Percentiles rank a stretch among this genome's conserved stretches.
Conservation (phyloP, 2,113 vertebrate genomes). For the Xiphophorus maculatus region DNA sequence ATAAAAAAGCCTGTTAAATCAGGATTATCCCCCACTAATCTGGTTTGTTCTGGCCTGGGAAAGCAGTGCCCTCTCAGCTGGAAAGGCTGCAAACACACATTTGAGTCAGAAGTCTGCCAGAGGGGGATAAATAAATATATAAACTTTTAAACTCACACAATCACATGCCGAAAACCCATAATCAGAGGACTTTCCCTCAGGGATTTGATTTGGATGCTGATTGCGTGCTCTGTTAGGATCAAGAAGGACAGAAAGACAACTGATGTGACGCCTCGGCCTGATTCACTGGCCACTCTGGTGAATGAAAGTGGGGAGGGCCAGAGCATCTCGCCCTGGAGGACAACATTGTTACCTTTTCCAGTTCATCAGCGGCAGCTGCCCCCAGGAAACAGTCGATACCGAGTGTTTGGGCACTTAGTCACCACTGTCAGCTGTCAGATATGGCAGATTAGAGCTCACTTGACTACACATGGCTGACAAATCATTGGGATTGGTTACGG, state of each 20-base stretch:
- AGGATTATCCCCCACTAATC: constrained; percentile 67
- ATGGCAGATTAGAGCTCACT: constrained; percentile 62
- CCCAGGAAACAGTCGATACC: constrained; percentile 67
- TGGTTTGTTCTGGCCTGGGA: constrained; percentile 55
- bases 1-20: constrained; percentile 62
- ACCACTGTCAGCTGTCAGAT: constrained; percentile 74
- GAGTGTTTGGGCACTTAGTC: constrained; percentile 72
- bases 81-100: constrained; percentile 5
- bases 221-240: constrained; percentile 50
- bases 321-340: constrained; percentile 47
- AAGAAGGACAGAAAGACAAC: constrained; percentile 43
- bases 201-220: constrained; percentile 52
- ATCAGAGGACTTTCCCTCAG: constrained; percentile 36
- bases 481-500: constrained; percentile 52
- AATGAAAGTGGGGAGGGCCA: background rate
- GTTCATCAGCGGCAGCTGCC: constrained; percentile 55
- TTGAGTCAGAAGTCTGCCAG: background rate
- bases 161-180: background rate
- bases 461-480: constrained; percentile 57
- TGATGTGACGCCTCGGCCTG: constrained; percentile 30
- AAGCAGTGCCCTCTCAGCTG: constrained; percentile 31
- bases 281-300: constrained; percentile 48
- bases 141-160: constrained; percentile 5
- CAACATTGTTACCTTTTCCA: constrained; percentile 67
- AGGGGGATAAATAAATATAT: background rate